Evolutionary conservation across 2,797 vertebrate genomes (phyloP), one percentile per base, ranked within the genome.

Genomic region (Phrynocephalus guinanensis): DNA sequence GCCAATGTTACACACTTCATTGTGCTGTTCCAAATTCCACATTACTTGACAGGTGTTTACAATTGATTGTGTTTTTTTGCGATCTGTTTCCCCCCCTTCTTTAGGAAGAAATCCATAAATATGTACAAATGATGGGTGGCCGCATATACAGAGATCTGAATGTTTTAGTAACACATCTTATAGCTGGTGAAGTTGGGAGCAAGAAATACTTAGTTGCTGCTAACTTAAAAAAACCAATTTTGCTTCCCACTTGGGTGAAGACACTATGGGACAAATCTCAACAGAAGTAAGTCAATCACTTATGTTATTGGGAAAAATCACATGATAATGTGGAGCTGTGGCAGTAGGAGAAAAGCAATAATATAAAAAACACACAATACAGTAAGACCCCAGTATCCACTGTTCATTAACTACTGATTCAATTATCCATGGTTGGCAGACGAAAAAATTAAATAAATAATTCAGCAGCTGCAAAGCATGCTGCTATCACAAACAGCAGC

Each of bases 141-240:
- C 96, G 95, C 1, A 96, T 98, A 63, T 98, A 97, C 91, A 98
- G 97, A 77, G 98, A 99, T 93, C 97, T 99, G 78, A 99, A 98
- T 15, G 6, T 98, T 70, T 98, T 98, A 84, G 98, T 99, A 86
- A 99, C 98, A 78, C 99, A 99, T 88, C 97, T 99, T 84, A 97
- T 99, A 93, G 99, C 99, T 81, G 99, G 98, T 92, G 98, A 99
- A 94, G 99, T 99, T 88, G 99, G 99, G 91, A 99, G 98, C 94
- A 99, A 99, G 95, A 99, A 99, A 93, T 99, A 99, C 80, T 94
- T 99, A 93, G 99, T 99, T 82, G 98, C 99, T 91, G 98, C 98
- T 94, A 98, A 97, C 92, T 95, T 99, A 28, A 97, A 98, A 89
- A 99, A 98, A 95, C 98, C 98, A 86, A 97, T 99, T 90, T 95